Evolutionary conservation across 2,888 invertebrate species (phyloP), one percentile per base, ranked within the genome.

Genomic region (Polydrusus cervinus): DNA sequence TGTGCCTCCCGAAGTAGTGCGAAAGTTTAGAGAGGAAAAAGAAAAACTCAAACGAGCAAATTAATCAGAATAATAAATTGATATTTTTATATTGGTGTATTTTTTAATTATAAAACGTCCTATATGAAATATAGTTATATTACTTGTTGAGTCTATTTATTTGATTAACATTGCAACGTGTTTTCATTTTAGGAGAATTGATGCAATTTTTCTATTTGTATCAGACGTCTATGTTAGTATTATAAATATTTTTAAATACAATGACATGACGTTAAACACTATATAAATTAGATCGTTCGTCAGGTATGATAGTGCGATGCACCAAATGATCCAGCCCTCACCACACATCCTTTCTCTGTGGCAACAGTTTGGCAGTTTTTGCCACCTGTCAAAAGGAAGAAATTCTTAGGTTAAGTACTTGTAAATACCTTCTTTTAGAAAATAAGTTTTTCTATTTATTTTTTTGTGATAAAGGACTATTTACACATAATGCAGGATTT

Each of bases 1-100:
- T 3, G 77, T 83, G 9, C 86, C 86, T 9, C 82, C 85, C 3
- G 85, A 84, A 61, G 75, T 79, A 13, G 68, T 79, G 0, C 80
- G 75, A 67, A 81, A 81, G 75, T 71, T 80, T 14, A 80, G 74
- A 64, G 79, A 80, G 70, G 78, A 80, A 62, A 76, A 72, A 34
- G 30, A 13, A 25, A 78, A 74, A 70, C 47, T 49, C n/a, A 69
- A 67, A 25, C 8, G 34, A 57, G 34, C 14, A 43, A 34, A 13
- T 25, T 57, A 57, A 34, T 34, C 7, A 8, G 10, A 34, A 34
- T 6, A 10, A 34, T 34, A 3, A 34, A 34, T 34, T 34, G 34
- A 7, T 34, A 10, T 34, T 34, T 34, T 34, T 34, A 34, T 34
- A 34, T 34, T 34, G 8, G 3, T 7, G 7, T 34, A 34, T 34